Conservation (phyloP, 2,888 invertebrate genomes). For the Cetonia aurata region DNA sequence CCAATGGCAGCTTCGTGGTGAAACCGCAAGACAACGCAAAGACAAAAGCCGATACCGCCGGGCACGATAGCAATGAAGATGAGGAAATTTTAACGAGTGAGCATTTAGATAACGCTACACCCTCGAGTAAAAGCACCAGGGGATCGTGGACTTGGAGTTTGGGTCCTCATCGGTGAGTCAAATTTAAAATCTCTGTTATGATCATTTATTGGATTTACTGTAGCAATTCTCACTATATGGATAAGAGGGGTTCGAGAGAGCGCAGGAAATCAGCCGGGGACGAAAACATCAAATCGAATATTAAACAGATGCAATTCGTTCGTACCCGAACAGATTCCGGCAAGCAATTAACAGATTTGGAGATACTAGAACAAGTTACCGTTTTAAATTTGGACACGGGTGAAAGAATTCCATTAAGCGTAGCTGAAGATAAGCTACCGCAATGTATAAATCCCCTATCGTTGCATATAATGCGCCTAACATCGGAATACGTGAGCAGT, state of each 20-base stretch:
- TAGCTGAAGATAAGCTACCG: slow-evolving; percentile 93
- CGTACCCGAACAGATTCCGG: slow-evolving; percentile 89
- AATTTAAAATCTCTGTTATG: background rate
- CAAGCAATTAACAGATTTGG: slow-evolving; percentile 88
- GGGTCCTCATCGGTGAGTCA: slow-evolving; percentile 62
- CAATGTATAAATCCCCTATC: slow-evolving; percentile 94
- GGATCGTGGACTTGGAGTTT: slow-evolving; percentile 68
- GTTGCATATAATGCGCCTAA: slow-evolving; percentile 93
- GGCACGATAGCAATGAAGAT: slow-evolving; percentile 71
- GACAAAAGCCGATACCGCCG: slow-evolving; percentile 72
- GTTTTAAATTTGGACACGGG: slow-evolving; percentile 87
- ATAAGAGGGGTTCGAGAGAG: slow-evolving; percentile 62
- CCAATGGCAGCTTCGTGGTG: slow-evolving; percentile 72
- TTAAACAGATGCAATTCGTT: slow-evolving; percentile 78
- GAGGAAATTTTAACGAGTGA: slow-evolving; percentile 69
- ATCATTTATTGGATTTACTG: background rate
- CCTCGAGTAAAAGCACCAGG: slow-evolving; percentile 61
- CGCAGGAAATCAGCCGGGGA: slow-evolving; percentile 88
- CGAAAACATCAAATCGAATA: slow-evolving; percentile 71
- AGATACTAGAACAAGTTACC: slow-evolving; percentile 89
- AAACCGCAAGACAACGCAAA: slow-evolving; percentile 77
- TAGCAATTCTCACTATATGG: slow-evolving; percentile 35
- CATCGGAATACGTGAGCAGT: slow-evolving; percentile 88
- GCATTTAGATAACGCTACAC: slow-evolving; percentile 59
- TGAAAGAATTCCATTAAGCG: slow-evolving; percentile 93